phyloP scores from a whole-genome alignment of 2,113 vertebrate genomes.

The Silurus asotus region DNA sequence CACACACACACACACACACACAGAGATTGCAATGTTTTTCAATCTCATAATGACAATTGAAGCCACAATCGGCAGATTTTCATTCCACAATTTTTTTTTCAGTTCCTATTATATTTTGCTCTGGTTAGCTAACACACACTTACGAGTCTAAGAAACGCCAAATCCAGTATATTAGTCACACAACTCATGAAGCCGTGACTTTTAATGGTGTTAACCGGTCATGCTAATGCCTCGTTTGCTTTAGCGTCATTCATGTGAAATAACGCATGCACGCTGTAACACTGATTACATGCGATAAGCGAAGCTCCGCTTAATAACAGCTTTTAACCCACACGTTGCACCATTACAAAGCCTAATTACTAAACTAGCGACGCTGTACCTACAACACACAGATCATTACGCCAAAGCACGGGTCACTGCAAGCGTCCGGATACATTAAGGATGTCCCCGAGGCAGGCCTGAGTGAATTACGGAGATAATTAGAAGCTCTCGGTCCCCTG shows the following conservation, averaged over 20 bases:
- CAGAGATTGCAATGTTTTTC: too few species aligned
- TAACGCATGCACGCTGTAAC: background rate
- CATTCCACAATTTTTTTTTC: too few species aligned
- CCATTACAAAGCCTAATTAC: background rate
- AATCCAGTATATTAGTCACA: background rate
- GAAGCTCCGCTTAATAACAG: background rate
- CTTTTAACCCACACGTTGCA: background rate
- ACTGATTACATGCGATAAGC: background rate
- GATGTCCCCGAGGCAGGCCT: background rate
- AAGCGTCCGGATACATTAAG: background rate
- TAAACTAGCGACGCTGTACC: background rate
- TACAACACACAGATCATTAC: constrained; percentile 22
- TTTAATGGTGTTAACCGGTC: background rate
- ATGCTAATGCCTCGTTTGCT: background rate
- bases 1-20: too few species aligned
- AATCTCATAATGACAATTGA: too few species aligned
- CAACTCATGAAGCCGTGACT: background rate
- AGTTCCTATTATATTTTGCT: background rate
- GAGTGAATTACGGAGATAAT: background rate
- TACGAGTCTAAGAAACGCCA: background rate
- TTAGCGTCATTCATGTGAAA: background rate
- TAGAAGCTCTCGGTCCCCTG: background rate
- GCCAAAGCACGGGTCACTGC: background rate
- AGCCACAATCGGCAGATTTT: too few species aligned
- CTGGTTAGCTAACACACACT: background rate